Evolutionary conservation across 2,797 vertebrate genomes (phyloP).

Genomic region (Xenops minutus): DNA sequence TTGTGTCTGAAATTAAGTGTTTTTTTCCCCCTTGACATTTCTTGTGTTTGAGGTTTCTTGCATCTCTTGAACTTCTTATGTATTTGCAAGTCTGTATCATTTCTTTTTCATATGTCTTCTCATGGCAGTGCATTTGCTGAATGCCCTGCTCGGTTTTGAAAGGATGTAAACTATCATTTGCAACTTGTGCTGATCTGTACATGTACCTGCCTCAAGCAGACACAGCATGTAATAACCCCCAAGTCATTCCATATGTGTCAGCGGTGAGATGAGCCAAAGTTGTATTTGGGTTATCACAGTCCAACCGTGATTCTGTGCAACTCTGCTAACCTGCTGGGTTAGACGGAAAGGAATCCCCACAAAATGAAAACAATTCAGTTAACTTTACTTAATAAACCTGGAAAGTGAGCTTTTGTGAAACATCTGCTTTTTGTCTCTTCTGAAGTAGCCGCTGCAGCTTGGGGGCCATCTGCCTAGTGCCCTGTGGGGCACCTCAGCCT

Average conservation of each 20-base stretch:
- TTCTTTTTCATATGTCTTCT: slow-evolving; percentile 68
- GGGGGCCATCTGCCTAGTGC: rapidly evolving
- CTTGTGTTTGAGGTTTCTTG: slow-evolving; percentile 68
- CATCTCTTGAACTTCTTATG: slow-evolving; percentile 63
- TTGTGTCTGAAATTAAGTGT: slow-evolving; percentile 60
- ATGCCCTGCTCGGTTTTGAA: slow-evolving; percentile 64
- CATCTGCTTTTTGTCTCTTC: slow-evolving; percentile 62
- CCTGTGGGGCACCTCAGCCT: rapidly evolving
- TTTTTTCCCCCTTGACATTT: slow-evolving; percentile 45
- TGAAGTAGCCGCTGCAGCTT: not conserved
- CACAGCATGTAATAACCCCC: slow-evolving; percentile 69
- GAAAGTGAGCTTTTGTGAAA: slow-evolving; percentile 72
- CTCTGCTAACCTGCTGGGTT: slow-evolving; percentile 20
- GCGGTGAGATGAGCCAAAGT: slow-evolving; percentile 72
- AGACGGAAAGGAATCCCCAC: slow-evolving; percentile 56
- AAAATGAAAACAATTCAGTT: slow-evolving; percentile 64
- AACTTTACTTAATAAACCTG: slow-evolving; percentile 74
- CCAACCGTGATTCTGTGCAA: slow-evolving; percentile 65
- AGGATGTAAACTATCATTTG: slow-evolving; percentile 71
- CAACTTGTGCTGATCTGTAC: slow-evolving; percentile 71
- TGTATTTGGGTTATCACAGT: slow-evolving; percentile 72
- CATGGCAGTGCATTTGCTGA: slow-evolving; percentile 59
- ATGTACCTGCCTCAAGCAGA: slow-evolving; percentile 70
- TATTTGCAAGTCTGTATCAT: slow-evolving; percentile 68
- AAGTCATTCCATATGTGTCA: slow-evolving; percentile 70